Percentiles rank a stretch among this genome's conserved stretches.
These are phyloP conservation scores for Smittia aterrima DNA, from an alignment of 2,888 invertebrate species.

Conservation along the genomic window DNA sequence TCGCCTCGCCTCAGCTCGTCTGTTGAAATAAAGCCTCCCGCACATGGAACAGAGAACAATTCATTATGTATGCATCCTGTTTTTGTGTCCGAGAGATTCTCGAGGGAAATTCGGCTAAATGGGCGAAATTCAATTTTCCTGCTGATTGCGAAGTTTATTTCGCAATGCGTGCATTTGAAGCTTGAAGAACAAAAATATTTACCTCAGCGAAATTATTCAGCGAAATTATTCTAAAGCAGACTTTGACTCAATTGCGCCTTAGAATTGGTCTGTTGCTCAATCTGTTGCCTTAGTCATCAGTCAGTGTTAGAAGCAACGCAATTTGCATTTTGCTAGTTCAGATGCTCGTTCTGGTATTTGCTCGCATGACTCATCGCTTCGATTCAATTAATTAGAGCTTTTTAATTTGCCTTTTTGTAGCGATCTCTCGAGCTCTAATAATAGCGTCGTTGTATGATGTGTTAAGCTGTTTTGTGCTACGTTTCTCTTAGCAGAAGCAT, in stretches of 20 bases:
- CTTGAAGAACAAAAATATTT: no score
- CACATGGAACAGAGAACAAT: neutral
- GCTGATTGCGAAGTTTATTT: neutral
- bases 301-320: no score
- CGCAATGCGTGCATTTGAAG: neutral
- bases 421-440: neutral
- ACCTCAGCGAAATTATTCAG: no score
- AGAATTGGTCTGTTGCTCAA: no score
- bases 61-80: slow-evolving; percentile 24
- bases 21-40: neutral
- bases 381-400: neutral
- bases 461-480: no score
- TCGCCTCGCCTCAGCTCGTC: neutral
- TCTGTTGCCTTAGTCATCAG: no score
- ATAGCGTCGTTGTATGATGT: neutral
- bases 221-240: no score
- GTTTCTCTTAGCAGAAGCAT: no score
- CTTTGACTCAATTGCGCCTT: no score
- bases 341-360: no score
- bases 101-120: slow-evolving; percentile 26
- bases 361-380: neutral
- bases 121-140: no score
- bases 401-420: neutral
- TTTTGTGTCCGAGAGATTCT: neutral
- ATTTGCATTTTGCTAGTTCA: neutral